phyloP scores from a whole-genome alignment of 2,888 invertebrate species.

The Chymomyza amoena region DNA sequence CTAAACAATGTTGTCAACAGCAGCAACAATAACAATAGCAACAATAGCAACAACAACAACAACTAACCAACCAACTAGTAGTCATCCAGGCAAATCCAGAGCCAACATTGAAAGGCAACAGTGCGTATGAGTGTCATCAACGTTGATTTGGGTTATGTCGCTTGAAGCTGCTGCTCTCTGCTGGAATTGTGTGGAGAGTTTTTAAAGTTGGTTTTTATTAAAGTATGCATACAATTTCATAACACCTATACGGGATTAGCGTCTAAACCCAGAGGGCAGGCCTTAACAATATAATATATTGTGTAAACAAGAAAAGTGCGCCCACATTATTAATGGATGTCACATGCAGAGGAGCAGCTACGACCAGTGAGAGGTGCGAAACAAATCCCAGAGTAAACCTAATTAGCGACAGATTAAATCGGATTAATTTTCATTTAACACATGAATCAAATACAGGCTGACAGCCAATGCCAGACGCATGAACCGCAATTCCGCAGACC shows the following conservation, averaged over 20 bases:
- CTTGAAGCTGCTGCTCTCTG: not conserved
- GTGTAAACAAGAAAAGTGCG: not conserved
- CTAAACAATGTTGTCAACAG: slow-evolving; percentile 71
- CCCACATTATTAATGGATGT: slow-evolving; percentile 31
- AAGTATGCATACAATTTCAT: not conserved
- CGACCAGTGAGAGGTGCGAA: slow-evolving; percentile 57
- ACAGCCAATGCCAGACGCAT: slow-evolving; percentile 54
- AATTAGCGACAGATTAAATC: slow-evolving; percentile 73
- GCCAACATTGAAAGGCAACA: slow-evolving; percentile 56
- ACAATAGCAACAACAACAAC: slow-evolving; percentile 36
- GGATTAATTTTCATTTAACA: slow-evolving; percentile 74
- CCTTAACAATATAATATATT: not conserved
- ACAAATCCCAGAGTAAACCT: slow-evolving; percentile 73
- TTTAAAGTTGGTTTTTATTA: slow-evolving; percentile 14
- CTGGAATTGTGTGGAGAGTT: not conserved
- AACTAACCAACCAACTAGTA: slow-evolving; percentile 4
- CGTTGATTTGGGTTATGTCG: slow-evolving; percentile 50
- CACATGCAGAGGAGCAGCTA: not conserved
- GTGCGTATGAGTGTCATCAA: slow-evolving; percentile 70
- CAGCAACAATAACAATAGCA: slow-evolving; percentile 51
- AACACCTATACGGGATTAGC: not conserved
- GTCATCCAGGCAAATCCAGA: not conserved
- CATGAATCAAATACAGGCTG: slow-evolving; percentile 70
- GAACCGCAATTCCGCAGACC: slow-evolving; percentile 6
- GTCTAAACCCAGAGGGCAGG: not conserved